phyloP scores from a whole-genome alignment of 1,140 invertebrate genomes.

The Stenopsyche tienmushanensis region DNA sequence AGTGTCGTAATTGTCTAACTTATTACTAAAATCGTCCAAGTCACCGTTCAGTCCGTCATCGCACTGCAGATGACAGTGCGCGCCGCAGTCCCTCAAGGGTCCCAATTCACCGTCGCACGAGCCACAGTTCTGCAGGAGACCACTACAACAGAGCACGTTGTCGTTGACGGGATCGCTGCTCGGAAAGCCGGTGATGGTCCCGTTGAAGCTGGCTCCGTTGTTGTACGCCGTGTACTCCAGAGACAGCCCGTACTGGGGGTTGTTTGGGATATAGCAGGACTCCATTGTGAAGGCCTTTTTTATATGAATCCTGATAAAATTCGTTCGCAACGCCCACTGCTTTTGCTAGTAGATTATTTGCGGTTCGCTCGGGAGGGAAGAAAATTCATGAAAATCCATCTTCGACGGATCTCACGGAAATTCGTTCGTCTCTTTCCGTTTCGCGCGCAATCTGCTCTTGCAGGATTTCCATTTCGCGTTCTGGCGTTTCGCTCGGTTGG shows the following conservation, averaged over 20 bases:
- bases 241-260: slow-evolving; percentile 53
- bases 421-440: slow-evolving; percentile 32
- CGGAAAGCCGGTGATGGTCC: slow-evolving; percentile 14
- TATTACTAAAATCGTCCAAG: slow-evolving; percentile 15
- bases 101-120: slow-evolving; percentile 44
- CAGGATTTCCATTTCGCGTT: slow-evolving; percentile 38
- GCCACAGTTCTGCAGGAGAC: slow-evolving; percentile 48
- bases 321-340: slow-evolving; percentile 8
- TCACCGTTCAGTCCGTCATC: not conserved
- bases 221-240: slow-evolving; percentile 48
- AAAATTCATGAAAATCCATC: slow-evolving; percentile 21
- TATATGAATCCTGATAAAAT: slow-evolving; percentile 28
- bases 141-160: slow-evolving; percentile 42
- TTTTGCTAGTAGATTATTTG: slow-evolving; percentile 4
- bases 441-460: slow-evolving; percentile 15
- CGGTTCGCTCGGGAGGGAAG: no score
- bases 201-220: slow-evolving; percentile 46
- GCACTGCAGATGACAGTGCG: slow-evolving; percentile 41
- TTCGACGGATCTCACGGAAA: slow-evolving; percentile 3
- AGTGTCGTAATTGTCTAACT: slow-evolving; percentile 26
- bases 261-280: slow-evolving; percentile 57
- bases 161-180: slow-evolving; percentile 16
- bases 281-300: slow-evolving; percentile 44
- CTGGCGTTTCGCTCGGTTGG: slow-evolving; percentile 25
- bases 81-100: slow-evolving; percentile 46